Evolutionary conservation across 2,797 vertebrate species (phyloP).

Genomic region (Semotilus atromaculatus): DNA sequence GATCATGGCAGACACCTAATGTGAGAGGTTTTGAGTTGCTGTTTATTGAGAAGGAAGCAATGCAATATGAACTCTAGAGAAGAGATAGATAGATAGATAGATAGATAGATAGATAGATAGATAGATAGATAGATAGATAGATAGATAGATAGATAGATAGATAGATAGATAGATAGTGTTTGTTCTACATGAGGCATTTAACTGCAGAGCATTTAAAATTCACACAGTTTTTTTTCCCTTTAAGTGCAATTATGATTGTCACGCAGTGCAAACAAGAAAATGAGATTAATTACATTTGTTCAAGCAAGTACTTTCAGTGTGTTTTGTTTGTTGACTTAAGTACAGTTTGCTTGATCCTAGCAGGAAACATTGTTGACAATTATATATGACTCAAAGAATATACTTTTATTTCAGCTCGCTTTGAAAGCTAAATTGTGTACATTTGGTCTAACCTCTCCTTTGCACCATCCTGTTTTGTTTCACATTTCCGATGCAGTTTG

Average conservation of each 20-base stretch:
- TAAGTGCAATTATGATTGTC: constrained; percentile 40
- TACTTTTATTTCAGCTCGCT: constrained; percentile 25
- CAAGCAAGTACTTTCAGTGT: constrained; percentile 7
- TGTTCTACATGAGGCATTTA: constrained; percentile 16
- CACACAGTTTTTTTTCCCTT: constrained; percentile 13
- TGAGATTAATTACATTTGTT: constrained; percentile 42
- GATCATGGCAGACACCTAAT: constrained; percentile 9
- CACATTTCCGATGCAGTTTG: constrained; percentile 10
- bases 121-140: background rate
- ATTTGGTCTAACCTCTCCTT: constrained; percentile 6
- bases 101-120: background rate
- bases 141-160: background rate
- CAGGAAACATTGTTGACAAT: constrained; percentile 28
- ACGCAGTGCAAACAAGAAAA: constrained; percentile 29
- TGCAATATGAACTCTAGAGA: background rate
- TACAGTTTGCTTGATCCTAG: constrained; percentile 30
- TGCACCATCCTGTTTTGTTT: background rate
- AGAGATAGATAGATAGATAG: background rate
- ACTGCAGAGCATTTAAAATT: constrained; percentile 2
- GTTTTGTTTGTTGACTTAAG: constrained; percentile 47
- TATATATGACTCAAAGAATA: constrained; percentile 19
- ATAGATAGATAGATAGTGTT: background rate
- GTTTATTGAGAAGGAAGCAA: background rate
- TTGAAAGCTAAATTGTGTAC: constrained; percentile 30
- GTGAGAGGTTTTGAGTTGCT: background rate